phyloP scores from a whole-genome alignment of 2,113 vertebrate species.

The Oostethus manadensis region DNA sequence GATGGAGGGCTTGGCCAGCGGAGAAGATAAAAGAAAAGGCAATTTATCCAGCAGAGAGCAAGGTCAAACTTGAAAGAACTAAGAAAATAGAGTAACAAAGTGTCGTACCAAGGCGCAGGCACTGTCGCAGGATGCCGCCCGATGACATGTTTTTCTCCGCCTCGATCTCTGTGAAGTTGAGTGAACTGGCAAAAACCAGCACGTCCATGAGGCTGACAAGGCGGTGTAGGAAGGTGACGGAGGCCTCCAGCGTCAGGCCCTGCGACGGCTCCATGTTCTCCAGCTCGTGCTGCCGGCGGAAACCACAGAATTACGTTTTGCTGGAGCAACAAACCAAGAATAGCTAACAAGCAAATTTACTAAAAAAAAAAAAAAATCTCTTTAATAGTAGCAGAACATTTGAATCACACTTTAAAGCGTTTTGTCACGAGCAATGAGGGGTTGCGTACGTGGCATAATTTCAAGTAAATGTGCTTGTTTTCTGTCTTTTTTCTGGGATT shows the following conservation, averaged over 20 bases:
- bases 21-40: conserved; percentile 17
- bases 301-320: no score
- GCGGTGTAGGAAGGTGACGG: conserved; percentile 89
- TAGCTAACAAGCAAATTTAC: no score
- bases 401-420: no score
- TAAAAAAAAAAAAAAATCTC: no score
- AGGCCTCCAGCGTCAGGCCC: conserved; percentile 86
- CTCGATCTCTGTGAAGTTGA: conserved; percentile 95
- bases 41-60: background rate
- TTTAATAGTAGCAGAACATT: no score
- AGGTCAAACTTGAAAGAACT: background rate
- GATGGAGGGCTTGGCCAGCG: conserved; percentile 24
- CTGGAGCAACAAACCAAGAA: no score
- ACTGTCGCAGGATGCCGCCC: conserved; percentile 91
- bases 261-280: conserved; percentile 93
- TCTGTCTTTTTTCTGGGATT: no score
- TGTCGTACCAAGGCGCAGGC: conserved; percentile 86
- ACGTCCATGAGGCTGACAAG: conserved; percentile 92
- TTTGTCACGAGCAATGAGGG: no score
- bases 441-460: no score
- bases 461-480: no score
- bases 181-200: conserved; percentile 94
- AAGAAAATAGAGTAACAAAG: background rate
- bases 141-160: conserved; percentile 99
- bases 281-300: conserved; percentile 81